Evolutionary conservation across 2,888 invertebrate species (phyloP).

Genomic region (Spilosoma lubricipeda): DNA sequence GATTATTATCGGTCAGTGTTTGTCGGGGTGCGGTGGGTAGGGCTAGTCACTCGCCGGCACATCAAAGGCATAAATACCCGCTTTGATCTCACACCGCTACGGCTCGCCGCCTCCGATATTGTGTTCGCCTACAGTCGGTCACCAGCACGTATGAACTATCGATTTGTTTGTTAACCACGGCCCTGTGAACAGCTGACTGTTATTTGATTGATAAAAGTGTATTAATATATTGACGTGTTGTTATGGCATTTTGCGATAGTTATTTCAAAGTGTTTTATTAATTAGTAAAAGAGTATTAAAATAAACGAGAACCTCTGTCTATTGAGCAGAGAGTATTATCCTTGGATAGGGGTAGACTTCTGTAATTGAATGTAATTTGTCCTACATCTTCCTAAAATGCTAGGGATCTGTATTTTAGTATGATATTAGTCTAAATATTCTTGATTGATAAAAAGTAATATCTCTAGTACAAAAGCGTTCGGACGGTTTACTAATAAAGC

Average conservation of each 20-base stretch:
- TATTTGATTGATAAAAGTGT: slow-evolving; percentile 20
- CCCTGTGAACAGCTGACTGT: slow-evolving; percentile 28
- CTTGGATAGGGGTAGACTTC: too few species aligned
- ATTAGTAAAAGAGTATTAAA: background rate
- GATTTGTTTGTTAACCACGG: slow-evolving; percentile 40
- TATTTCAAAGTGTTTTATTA: background rate
- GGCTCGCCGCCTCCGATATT: slow-evolving; percentile 63
- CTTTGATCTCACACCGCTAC: slow-evolving; percentile 69
- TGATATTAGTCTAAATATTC: too few species aligned
- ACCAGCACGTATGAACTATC: slow-evolving; percentile 38
- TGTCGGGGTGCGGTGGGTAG: slow-evolving; percentile 29
- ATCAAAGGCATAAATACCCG: slow-evolving; percentile 68
- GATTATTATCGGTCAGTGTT: slow-evolving; percentile 42
- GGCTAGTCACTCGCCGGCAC: slow-evolving; percentile 65
- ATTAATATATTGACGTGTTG: background rate
- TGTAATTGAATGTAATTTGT: too few species aligned
- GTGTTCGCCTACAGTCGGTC: slow-evolving; percentile 49
- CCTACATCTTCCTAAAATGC: too few species aligned
- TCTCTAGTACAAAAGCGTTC: too few species aligned
- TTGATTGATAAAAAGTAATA: too few species aligned
- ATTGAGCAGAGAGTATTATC: background rate
- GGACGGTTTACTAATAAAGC: background rate
- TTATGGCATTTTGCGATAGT: background rate
- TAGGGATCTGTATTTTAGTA: too few species aligned
- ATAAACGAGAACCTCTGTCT: background rate